These are phyloP conservation scores for Nerophis lumbriciformis DNA, from an alignment of 2,113 vertebrate genomes.

Conservation along the genomic window DNA sequence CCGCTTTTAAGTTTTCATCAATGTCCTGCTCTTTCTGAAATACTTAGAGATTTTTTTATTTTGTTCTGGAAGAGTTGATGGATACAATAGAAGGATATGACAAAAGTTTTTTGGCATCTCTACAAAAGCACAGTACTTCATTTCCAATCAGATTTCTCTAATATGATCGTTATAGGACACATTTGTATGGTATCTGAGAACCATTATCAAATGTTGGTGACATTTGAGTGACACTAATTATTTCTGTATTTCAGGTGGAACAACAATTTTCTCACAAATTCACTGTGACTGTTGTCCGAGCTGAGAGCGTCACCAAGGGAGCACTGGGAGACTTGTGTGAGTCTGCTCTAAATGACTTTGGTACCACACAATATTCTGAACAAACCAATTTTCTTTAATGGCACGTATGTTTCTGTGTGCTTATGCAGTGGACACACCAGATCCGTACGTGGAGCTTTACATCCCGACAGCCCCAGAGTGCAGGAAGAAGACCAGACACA, in stretches of 20 bases:
- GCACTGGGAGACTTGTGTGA: constrained; percentile 91
- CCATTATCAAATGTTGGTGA: neutral
- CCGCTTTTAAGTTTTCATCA: no score
- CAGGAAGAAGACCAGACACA: constrained; percentile 86
- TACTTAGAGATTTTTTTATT: no score
- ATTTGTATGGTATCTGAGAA: neutral
- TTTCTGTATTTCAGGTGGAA: constrained; percentile 78
- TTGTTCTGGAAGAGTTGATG: no score
- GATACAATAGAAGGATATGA: no score
- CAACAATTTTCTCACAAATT: constrained; percentile 92
- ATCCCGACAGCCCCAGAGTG: constrained; percentile 87
- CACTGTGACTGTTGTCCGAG: constrained; percentile 80
- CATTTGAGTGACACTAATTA: neutral
- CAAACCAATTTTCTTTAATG: neutral
- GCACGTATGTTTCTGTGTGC: constrained; percentile 3
- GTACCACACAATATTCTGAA: neutral
- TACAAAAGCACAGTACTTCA: no score
- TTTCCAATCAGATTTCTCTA: no score
- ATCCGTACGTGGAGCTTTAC: constrained; percentile 92
- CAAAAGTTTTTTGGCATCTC: no score
- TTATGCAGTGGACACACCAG: constrained; percentile 87
- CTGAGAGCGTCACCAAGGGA: constrained; percentile 93
- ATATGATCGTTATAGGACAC: no score
- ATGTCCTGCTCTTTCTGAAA: no score
- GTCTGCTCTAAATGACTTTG: constrained; percentile 49